Conservation (phyloP, 2,797 vertebrate genomes). For the Falco naumanni region DNA sequence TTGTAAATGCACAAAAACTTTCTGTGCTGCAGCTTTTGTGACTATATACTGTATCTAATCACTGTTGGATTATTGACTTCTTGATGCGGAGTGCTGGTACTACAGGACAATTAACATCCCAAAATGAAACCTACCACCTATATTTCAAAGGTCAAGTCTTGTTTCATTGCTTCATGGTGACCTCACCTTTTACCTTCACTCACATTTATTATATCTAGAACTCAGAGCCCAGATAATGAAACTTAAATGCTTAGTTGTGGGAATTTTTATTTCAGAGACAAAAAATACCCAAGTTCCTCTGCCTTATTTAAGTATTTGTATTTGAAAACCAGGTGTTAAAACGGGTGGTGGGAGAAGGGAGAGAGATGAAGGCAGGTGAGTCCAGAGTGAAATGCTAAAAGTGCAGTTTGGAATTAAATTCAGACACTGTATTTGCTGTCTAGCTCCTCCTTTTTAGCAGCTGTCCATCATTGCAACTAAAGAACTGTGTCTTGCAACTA, state of each 20-base stretch:
- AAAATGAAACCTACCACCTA: not conserved
- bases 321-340: not conserved
- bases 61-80: not conserved
- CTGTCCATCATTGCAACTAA: not conserved
- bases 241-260: not conserved
- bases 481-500: not conserved
- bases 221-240: not conserved
- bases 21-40: constrained; percentile 16
- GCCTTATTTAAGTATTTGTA: not conserved
- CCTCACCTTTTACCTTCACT: not conserved
- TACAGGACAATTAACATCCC: not conserved
- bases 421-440: not conserved
- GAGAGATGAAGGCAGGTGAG: not conserved
- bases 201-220: not conserved
- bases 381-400: not conserved
- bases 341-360: not conserved
- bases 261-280: not conserved
- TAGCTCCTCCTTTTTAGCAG: not conserved
- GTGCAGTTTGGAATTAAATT: not conserved
- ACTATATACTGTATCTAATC: not conserved
- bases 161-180: not conserved
- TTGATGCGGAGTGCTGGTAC: constrained; percentile 16
- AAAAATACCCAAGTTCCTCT: not conserved
- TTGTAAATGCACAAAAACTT: constrained; percentile 18
- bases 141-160: not conserved